Percentiles rank a stretch among this genome's conserved stretches.
Evolutionary conservation across 2,888 invertebrate species (phyloP).

Genomic region (Scaptomyza flava): DNA sequence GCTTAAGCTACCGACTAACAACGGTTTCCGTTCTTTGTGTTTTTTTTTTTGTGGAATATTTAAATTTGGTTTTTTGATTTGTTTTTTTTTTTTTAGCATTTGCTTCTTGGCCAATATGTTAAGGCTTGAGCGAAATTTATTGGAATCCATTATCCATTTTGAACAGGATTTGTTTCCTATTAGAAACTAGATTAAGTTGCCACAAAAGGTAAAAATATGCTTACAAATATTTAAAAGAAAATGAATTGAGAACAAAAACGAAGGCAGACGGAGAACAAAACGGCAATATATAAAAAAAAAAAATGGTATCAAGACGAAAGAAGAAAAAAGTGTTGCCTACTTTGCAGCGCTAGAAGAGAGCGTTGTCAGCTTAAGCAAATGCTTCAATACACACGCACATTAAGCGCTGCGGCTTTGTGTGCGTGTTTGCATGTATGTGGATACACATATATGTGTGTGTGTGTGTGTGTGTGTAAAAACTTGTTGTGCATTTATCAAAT

Average conservation of each 20-base stretch:
- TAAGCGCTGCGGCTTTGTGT: background rate
- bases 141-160: background rate
- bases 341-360: constrained; percentile 32
- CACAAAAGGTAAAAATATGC: no score
- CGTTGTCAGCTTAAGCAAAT: constrained; percentile 19
- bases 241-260: no score
- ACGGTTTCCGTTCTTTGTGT: background rate
- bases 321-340: constrained; percentile 47
- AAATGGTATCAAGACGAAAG: background rate
- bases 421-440: constrained; percentile 10
- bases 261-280: no score
- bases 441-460: no score
- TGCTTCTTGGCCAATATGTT: background rate
- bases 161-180: background rate
- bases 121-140: background rate
- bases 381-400: constrained; percentile 12
- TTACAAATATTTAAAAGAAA: no score
- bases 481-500: constrained; percentile 68
- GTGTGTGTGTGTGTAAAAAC: constrained; percentile 32
- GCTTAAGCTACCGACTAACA: background rate
- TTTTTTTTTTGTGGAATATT: background rate
- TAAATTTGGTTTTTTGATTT: background rate
- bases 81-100: no score
- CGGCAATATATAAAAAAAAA: no score
- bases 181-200: no score